Evolutionary conservation across 2,113 vertebrate genomes (phyloP).

Genomic region (Gambusia holbrooki): DNA sequence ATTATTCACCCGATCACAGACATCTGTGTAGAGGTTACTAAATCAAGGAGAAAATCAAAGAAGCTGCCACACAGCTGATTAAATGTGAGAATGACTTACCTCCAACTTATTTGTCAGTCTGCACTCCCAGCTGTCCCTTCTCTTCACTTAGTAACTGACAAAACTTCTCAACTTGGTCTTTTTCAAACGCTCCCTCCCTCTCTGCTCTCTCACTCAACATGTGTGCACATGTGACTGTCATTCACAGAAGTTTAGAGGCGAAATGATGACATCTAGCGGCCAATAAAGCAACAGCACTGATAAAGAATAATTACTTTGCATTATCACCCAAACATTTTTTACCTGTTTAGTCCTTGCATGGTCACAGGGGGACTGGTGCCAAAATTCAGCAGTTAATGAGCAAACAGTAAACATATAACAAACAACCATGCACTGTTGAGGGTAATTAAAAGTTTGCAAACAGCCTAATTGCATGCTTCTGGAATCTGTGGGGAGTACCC

Average conservation of each 20-base stretch:
- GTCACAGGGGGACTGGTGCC: neutral
- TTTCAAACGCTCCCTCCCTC: slow-evolving; percentile 11
- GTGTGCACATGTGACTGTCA: slow-evolving; percentile 24
- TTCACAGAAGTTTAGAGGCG: neutral
- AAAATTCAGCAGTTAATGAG: neutral
- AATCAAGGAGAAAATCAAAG: neutral
- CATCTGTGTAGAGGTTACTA: slow-evolving; percentile 7
- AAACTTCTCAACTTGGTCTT: slow-evolving; percentile 67
- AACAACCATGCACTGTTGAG: no score
- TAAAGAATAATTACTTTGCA: no score
- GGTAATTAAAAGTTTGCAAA: neutral
- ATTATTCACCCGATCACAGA: slow-evolving; percentile 41
- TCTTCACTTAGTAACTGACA: slow-evolving; percentile 45
- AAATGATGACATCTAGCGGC: slow-evolving; percentile 58
- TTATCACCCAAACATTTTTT: no score
- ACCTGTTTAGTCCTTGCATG: neutral
- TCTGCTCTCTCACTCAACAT: slow-evolving; percentile 24
- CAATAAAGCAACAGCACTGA: neutral
- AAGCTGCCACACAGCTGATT: neutral
- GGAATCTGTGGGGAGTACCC: neutral
- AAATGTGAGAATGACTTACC: slow-evolving; percentile 55
- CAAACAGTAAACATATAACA: neutral
- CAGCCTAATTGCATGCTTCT: neutral
- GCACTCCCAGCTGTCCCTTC: slow-evolving; percentile 25
- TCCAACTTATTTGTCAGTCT: slow-evolving; percentile 45